Conservation (phyloP, 2,888 invertebrate species). For the Leucozona laternaria region DNA sequence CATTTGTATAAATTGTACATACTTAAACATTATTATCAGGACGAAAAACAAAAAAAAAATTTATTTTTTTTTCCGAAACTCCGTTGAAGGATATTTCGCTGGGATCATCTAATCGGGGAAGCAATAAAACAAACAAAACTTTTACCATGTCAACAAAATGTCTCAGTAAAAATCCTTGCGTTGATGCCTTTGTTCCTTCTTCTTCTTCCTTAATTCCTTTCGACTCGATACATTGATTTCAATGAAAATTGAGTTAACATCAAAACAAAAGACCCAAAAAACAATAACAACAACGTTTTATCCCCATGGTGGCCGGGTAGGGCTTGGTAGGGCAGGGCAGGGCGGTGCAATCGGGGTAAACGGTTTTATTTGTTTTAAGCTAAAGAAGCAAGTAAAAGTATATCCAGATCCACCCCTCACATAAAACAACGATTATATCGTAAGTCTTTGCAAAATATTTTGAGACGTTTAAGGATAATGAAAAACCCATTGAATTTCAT, state of each 20-base stretch:
- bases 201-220: neutral
- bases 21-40: constrained; percentile 1
- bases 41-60: constrained; percentile 14
- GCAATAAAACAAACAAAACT: constrained; percentile 55
- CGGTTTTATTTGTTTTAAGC: constrained; percentile 51
- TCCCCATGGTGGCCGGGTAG: too few species aligned
- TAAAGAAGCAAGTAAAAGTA: neutral
- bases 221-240: constrained; percentile 41
- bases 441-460: constrained; percentile 45
- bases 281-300: neutral
- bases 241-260: constrained; percentile 63
- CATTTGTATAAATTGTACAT: neutral
- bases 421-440: constrained; percentile 53
- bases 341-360: constrained; percentile 7
- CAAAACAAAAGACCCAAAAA: constrained; percentile 18
- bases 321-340: too few species aligned
- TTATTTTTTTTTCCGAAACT: constrained; percentile 11
- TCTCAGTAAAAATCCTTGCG: constrained; percentile 45
- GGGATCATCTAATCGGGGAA: constrained; percentile 51
- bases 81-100: constrained; percentile 36
- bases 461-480: constrained; percentile 67
- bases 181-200: neutral
- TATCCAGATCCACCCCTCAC: neutral
- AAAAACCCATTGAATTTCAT: constrained; percentile 72
- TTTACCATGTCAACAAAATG: constrained; percentile 60